These are phyloP conservation scores for Cenopis cana DNA, from an alignment of 2,888 invertebrate species.

Conservation along the genomic window DNA sequence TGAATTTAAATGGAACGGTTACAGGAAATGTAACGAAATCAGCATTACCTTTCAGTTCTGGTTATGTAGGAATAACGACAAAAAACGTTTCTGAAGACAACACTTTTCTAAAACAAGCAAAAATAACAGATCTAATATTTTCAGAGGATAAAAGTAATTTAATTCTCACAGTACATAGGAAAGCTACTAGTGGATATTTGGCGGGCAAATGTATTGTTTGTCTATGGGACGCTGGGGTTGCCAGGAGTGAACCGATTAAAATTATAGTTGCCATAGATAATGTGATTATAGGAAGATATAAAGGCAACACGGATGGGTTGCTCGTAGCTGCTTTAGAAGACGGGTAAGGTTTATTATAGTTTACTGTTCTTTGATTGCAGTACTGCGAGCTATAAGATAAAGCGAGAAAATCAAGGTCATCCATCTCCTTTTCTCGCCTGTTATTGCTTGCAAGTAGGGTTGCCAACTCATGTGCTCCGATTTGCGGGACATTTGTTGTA, in stretches of 20 bases:
- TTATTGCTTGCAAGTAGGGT: no score
- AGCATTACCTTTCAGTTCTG: conserved; percentile 70
- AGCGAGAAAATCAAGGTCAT: background rate
- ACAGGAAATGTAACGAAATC: conserved; percentile 57
- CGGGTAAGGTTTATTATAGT: conserved; percentile 60
- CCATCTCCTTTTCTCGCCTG: no score
- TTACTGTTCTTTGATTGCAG: no score
- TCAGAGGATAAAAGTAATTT: conserved; percentile 69
- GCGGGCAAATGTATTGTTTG: conserved; percentile 63
- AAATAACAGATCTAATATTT: conserved; percentile 61
- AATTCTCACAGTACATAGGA: conserved; percentile 68
- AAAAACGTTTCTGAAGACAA: conserved; percentile 56
- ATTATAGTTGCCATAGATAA: conserved; percentile 69
- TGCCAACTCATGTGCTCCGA: no score
- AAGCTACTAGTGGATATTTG: conserved; percentile 46
- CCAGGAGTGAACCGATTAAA: conserved; percentile 66
- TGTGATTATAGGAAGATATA: conserved; percentile 64
- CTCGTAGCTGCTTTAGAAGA: conserved; percentile 74
- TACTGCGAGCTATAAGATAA: background rate
- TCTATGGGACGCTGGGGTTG: conserved; percentile 74
- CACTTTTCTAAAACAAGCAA: conserved; percentile 58
- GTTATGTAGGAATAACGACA: conserved; percentile 60
- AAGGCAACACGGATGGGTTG: conserved; percentile 68
- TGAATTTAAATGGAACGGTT: conserved; percentile 62
- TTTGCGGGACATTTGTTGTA: no score